Evolutionary conservation across 2,113 vertebrate species (phyloP).

Genomic region (Coryphaenoides rupestris): DNA sequence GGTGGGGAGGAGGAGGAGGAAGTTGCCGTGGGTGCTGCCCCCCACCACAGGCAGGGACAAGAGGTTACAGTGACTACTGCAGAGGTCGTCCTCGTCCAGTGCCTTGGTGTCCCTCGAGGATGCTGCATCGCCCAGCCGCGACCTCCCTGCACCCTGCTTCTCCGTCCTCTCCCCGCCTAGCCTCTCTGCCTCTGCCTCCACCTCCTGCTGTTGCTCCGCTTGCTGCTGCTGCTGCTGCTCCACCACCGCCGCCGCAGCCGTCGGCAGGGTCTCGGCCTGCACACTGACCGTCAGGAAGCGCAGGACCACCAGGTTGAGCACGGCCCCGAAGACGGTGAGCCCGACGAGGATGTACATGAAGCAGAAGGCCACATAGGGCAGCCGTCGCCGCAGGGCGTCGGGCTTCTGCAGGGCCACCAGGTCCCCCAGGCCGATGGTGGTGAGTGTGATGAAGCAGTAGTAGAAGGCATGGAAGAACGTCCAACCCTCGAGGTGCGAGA

Average conservation of each 20-base stretch:
- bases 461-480: slow-evolving; percentile 88
- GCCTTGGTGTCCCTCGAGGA: background rate
- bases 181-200: slow-evolving; percentile 35
- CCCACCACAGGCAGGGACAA: slow-evolving; percentile 71
- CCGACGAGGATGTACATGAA: slow-evolving; percentile 90
- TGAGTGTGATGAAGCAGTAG: slow-evolving; percentile 90
- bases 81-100: slow-evolving; percentile 29
- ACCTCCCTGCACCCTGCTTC: too few species aligned
- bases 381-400: slow-evolving; percentile 78
- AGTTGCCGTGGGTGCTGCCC: slow-evolving; percentile 74
- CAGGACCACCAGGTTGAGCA: slow-evolving; percentile 88
- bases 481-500: slow-evolving; percentile 88
- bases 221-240: slow-evolving; percentile 17
- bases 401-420: slow-evolving; percentile 87
- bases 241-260: slow-evolving; percentile 7
- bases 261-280: slow-evolving; percentile 41
- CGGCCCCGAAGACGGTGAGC: slow-evolving; percentile 84
- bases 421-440: slow-evolving; percentile 89
- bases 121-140: too few species aligned
- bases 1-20: slow-evolving; percentile 76
- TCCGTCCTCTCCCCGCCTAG: too few species aligned
- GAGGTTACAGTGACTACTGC: slow-evolving; percentile 53
- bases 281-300: slow-evolving; percentile 82
- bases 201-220: background rate
- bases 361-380: slow-evolving; percentile 83